Conservation (phyloP, 2,888 invertebrate species). For the Pteria penguin region DNA sequence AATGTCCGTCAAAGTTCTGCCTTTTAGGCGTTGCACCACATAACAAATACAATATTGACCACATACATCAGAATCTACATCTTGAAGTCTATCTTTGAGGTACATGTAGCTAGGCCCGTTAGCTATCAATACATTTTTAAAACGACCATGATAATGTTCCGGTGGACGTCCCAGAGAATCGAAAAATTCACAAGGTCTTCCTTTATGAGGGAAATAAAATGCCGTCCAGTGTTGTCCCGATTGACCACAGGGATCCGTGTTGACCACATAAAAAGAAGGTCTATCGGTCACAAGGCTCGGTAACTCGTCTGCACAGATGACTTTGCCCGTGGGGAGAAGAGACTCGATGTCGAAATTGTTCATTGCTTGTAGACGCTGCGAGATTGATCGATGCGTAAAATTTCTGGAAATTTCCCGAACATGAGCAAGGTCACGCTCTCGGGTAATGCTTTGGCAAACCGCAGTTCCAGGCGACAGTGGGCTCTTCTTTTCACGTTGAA, state of each 20-base stretch:
- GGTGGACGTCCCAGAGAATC: neutral
- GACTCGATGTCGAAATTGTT: slow-evolving; percentile 5
- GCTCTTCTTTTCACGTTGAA: too few species aligned
- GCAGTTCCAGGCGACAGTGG: too few species aligned
- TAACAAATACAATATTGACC: neutral
- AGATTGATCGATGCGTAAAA: slow-evolving; percentile 14
- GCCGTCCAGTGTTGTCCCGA: neutral
- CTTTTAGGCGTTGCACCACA: neutral
- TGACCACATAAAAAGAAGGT: neutral
- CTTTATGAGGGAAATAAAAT: neutral
- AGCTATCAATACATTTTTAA: neutral
- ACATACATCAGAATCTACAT: neutral
- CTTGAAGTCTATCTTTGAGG: neutral
- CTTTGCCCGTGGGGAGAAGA: too few species aligned
- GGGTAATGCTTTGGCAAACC: too few species aligned
- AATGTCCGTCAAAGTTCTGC: neutral
- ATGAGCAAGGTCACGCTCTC: slow-evolving; percentile 38
- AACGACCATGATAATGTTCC: neutral
- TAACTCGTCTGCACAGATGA: neutral
- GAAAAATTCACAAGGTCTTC: neutral
- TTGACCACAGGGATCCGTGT: neutral
- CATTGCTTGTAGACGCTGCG: slow-evolving; percentile 2
- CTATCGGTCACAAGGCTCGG: neutral
- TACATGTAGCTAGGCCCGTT: neutral
- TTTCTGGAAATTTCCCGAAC: slow-evolving; percentile 33